Evolutionary conservation across 1,140 invertebrate genomes (phyloP), one percentile per base, ranked within the genome.

Genomic region (Daktulosphaira vitifoliae): DNA sequence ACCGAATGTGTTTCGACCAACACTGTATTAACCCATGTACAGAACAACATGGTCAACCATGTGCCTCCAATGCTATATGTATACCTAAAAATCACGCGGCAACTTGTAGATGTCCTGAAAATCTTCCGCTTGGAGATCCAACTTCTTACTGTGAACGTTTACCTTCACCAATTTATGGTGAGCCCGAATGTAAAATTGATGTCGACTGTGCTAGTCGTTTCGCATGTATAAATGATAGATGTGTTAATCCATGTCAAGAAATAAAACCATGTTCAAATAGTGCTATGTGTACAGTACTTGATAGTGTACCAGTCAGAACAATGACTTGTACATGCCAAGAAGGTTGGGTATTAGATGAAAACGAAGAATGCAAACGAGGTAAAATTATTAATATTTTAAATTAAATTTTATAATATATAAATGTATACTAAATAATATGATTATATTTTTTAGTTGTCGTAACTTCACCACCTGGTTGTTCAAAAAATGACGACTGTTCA

Each of bases 291-390:
- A 82, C 81, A 68, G 88, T 90, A 5, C 78, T 89, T 3, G 86
- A 91, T 71, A 89, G 87, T 16, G 77, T 87, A 23, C 89, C 89
- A 2, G 85, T 91, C 11, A 75, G 88, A 53, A 91, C 88, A 1
- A 86, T 92, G 81, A 84, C 87, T 38, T 91, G 89, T 71, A 86
- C 87, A 53, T 92, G 89, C 71, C 85, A 88, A 0, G 85, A 88
- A 69, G 87, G 87, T 16, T 90, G 83, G 79, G 82, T 89, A 65
- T 87, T 88, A 2, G 82, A 90, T 71, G 77, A 84, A 62, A 81
- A 82, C 67, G 88, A 86, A 48, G 79, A 85, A 70, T 93, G 90
- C 72, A 81, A 81, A 69, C 79, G 84, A 67, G 76, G 76, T 77
- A 48, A 48, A 22, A 48, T n/a, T 48, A 16, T 48, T 8, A 8